Evolutionary conservation across 2,888 invertebrate species (phyloP).

Genomic region (Troides oblongomaculatus): DNA sequence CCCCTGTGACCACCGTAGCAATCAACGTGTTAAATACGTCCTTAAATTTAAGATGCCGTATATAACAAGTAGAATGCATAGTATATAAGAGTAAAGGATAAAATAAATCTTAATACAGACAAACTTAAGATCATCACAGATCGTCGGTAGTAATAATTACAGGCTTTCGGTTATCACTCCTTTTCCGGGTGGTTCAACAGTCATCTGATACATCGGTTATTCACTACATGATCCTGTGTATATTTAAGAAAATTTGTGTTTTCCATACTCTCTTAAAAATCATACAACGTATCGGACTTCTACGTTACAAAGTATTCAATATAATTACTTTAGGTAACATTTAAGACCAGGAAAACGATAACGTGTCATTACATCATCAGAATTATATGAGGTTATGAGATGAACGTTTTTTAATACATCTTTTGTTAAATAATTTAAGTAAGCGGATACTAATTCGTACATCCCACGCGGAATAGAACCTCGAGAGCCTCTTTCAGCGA

Average conservation of each 20-base stretch:
- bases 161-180: constrained; percentile 24
- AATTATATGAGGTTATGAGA: not conserved
- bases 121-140: too few species aligned
- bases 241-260: too few species aligned
- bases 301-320: too few species aligned
- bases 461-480: not conserved
- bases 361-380: not conserved
- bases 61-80: too few species aligned
- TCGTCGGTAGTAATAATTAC: constrained; percentile 53
- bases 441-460: constrained; percentile 10
- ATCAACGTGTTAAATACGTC: too few species aligned
- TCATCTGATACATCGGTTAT: constrained; percentile 36
- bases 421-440: constrained; percentile 16
- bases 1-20: too few species aligned
- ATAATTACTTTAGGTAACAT: not conserved
- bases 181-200: constrained; percentile 34
- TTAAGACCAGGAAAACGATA: not conserved
- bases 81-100: too few species aligned
- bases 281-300: too few species aligned
- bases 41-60: too few species aligned
- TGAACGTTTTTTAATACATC: not conserved
- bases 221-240: not conserved
- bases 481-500: constrained; percentile 11
- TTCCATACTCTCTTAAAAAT: too few species aligned
- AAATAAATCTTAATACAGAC: not conserved